These are phyloP conservation scores for Portevinia maculata DNA, from an alignment of 2,888 invertebrate species.

Conservation along the genomic window DNA sequence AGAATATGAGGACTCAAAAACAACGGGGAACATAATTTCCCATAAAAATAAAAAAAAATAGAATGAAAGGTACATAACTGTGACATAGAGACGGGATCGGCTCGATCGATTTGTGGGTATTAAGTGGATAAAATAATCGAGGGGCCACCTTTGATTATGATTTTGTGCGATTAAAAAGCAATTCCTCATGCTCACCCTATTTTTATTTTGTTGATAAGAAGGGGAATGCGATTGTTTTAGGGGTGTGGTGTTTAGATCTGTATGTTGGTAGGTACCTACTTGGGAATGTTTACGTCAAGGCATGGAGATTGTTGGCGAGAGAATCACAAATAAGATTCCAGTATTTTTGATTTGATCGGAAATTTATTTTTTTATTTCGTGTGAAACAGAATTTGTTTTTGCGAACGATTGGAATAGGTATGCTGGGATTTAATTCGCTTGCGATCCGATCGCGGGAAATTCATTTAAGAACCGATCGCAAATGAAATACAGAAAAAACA, in stretches of 20 bases:
- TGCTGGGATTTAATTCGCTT: neutral
- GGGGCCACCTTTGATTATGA: conserved; percentile 1
- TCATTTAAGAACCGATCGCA: too few species aligned
- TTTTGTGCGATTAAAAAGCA: conserved; percentile 1
- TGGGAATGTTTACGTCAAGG: neutral
- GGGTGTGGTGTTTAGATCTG: too few species aligned
- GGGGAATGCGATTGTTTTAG: neutral
- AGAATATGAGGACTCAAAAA: conserved; percentile 31
- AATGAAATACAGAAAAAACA: too few species aligned
- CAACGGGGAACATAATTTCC: neutral
- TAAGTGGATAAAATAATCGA: neutral
- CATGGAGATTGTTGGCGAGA: neutral
- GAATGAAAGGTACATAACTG: neutral
- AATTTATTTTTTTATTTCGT: neutral
- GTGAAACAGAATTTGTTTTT: too few species aligned
- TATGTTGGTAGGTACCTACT: too few species aligned
- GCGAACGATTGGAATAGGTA: neutral
- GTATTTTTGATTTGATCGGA: neutral
- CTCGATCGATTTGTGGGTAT: neutral
- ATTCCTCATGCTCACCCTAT: conserved; percentile 4
- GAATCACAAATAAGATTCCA: neutral
- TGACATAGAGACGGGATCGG: neutral
- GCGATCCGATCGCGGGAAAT: too few species aligned
- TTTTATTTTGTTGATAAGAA: neutral
- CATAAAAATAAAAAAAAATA: neutral